A percentile compares a stretch with the other conserved stretches of the same genome.
Evolutionary conservation across 2,888 invertebrate species (phyloP).

Genomic region (Diarsia mendica): DNA sequence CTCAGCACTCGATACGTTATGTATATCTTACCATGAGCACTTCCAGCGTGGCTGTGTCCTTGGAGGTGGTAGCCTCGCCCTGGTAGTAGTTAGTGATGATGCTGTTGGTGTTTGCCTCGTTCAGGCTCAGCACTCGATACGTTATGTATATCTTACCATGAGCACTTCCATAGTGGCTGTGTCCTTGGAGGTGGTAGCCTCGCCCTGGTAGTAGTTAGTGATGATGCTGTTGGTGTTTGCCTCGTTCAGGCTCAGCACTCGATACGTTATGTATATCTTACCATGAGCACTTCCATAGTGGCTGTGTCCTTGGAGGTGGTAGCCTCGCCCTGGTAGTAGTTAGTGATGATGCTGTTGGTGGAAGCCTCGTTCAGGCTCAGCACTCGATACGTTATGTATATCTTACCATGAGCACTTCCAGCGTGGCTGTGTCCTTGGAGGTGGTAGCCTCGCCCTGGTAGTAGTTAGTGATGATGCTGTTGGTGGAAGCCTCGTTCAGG

Average conservation of each 20-base stretch:
- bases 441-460: conserved; percentile 94
- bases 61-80: conserved; percentile 91
- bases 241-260: conserved; percentile 93
- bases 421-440: conserved; percentile 91
- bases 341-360: conserved; percentile 94
- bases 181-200: conserved; percentile 90
- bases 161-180: conserved; percentile 93
- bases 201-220: conserved; percentile 96
- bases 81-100: conserved; percentile 97
- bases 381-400: conserved; percentile 89
- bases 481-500: conserved; percentile 93
- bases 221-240: conserved; percentile 95
- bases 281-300: conserved; percentile 94
- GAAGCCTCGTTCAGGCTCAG: conserved; percentile 93
- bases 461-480: conserved; percentile 96
- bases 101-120: conserved; percentile 94
- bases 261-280: conserved; percentile 85
- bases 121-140: conserved; percentile 93
- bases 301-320: conserved; percentile 91
- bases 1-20: conserved; percentile 92
- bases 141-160: conserved; percentile 90
- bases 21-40: conserved; percentile 91
- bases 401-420: conserved; percentile 94
- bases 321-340: conserved; percentile 95
- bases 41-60: conserved; percentile 92